Conservation (phyloP, 64 coral and sea anemone species). For the Actinia equina region DNA sequence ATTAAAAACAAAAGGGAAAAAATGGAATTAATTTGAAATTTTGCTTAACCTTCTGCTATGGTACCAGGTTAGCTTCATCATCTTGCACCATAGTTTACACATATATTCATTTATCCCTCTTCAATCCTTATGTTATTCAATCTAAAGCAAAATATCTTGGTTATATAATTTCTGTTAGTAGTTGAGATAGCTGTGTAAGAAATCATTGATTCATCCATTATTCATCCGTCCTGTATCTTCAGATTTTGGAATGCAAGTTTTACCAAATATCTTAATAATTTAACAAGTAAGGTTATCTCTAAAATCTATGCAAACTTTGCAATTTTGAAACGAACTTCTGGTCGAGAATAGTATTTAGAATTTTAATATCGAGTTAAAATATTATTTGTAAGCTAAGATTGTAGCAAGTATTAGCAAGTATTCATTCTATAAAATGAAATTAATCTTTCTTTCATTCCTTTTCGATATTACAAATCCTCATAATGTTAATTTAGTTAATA, state of each 20-base stretch:
- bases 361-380: too few species aligned
- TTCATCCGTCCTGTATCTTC: neutral
- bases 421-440: neutral
- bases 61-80: neutral
- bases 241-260: neutral
- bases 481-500: neutral
- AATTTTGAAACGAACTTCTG: too few species aligned
- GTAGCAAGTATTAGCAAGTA: neutral
- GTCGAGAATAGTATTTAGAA: too few species aligned
- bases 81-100: neutral
- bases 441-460: neutral
- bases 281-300: neutral
- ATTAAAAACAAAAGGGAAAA: neutral
- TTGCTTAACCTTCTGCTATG: too few species aligned
- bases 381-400: too few species aligned
- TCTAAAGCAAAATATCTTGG: neutral
- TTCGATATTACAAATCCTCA: neutral
- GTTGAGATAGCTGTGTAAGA: neutral
- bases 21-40: neutral
- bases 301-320: neutral
- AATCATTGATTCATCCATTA: neutral
- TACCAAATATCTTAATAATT: conserved; percentile 8
- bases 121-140: neutral
- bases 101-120: neutral
- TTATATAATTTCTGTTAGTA: neutral